Base-by-base conservation (phyloP, 2,888 invertebrate genomes). In the Campoletis raptor region DNA sequence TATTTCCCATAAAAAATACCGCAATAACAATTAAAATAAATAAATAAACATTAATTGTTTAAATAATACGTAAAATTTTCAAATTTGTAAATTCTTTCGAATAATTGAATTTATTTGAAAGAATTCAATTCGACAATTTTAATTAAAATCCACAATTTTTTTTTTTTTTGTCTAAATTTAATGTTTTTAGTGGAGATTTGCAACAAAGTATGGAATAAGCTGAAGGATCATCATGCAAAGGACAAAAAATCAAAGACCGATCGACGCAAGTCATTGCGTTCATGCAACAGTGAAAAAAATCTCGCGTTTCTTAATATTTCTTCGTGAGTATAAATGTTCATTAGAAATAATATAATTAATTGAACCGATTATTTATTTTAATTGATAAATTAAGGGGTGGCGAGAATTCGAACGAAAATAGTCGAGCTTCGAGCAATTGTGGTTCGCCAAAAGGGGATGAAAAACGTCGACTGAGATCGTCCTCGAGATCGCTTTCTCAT, bases 341-440 rank as follows among this genome's bases (percentile, higher is more conserved):
- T 37, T 10, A 8, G 15, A 37, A 72, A 30, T 30, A 54, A 54
- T n/a, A n/a, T n/a, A n/a, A n/a, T n/a, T n/a, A n/a, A n/a, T n/a
- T n/a, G n/a, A n/a, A n/a, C n/a, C n/a, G n/a, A n/a, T 67, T 8
- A 24, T 24, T 12, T 12, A 57, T 57, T 10, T 2, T 8, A 57
- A 24, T 54, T 45, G 12, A 12, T 9, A 24, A 9, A 45, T n/a
- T 57, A 64, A 89, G 89, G 67, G 52, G 84, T 36, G 87, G 84
- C 37, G 87, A 90, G 18, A 61, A 87, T 76, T 89, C 89, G 30
- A 89, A 87, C 61, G 89, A 89, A 37, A 90, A 88, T 70, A 92
- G 90, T 77, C 88, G 91, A 84, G 90, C 91, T 42, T 92, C 91
- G 84, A 90, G 90, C 88, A 85, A 76, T 48, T 89, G 90, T 86